These are phyloP conservation scores for Agrochola macilenta DNA, from an alignment of 2,888 invertebrate species.

Conservation along the genomic window DNA sequence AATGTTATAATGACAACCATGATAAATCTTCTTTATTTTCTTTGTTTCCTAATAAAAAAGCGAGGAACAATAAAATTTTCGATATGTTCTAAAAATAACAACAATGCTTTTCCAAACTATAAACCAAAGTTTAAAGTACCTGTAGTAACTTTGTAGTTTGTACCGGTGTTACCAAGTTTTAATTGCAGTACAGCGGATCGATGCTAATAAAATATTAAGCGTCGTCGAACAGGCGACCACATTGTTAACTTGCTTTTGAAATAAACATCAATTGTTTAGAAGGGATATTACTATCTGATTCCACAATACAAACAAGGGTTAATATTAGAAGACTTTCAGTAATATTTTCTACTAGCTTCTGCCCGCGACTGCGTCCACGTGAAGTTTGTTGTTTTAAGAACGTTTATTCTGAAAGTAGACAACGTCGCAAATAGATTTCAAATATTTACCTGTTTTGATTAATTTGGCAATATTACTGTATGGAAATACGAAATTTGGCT, in stretches of 20 bases:
- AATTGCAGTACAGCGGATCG: slow-evolving; percentile 46
- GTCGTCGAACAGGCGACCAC: slow-evolving; percentile 7
- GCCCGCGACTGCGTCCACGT: too few relatives aligned
- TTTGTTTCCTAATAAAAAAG: background rate
- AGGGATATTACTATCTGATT: background rate
- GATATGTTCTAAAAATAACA: slow-evolving; percentile 1
- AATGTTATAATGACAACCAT: too few relatives aligned
- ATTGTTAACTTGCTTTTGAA: slow-evolving; percentile 2
- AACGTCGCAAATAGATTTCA: too few relatives aligned
- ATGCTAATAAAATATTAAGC: slow-evolving; percentile 52
- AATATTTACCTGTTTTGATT: too few relatives aligned
- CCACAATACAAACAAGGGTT: background rate
- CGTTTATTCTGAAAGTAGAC: too few relatives aligned
- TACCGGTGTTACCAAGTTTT: slow-evolving; percentile 17
- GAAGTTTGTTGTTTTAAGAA: too few relatives aligned
- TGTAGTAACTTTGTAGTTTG: slow-evolving; percentile 1
- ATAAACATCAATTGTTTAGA: slow-evolving; percentile 7
- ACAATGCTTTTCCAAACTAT: slow-evolving; percentile 3
- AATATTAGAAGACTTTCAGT: too few relatives aligned
- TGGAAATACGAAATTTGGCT: too few relatives aligned
- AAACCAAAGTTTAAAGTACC: slow-evolving; percentile 3
- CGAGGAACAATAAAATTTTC: too few relatives aligned
- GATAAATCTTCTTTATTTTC: too few relatives aligned
- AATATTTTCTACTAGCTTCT: too few relatives aligned
- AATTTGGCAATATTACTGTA: too few relatives aligned